Base-by-base conservation (phyloP, 2,797 vertebrate genomes). In the Bovichtus diacanthus region DNA sequence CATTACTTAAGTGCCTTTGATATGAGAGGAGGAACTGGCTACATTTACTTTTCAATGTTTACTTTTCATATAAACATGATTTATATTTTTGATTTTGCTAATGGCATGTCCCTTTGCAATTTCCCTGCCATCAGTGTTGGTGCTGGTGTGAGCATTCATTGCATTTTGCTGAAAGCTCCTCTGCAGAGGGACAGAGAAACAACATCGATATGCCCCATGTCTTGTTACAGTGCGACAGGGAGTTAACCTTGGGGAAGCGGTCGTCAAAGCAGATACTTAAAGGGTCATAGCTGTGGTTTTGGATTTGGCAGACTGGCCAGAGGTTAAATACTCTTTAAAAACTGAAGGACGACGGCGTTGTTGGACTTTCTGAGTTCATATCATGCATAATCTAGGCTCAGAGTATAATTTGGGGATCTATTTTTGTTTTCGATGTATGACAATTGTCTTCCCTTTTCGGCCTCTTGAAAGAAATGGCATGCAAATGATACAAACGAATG, bases 291-390 rank as follows among this genome's bases (percentile, higher is more conserved):
- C 38, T 61, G 34, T 47, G 23, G 18, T 23, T 66, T 56, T 29
- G 62, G 31, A 43, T 74, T 68, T n/a, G 15, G 31, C 25, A 58
- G 25, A 29, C 5, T 27, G 2, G 41, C 23, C 34, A 46, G 43
- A 61, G 54, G 19, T 64, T 43, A 58, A 43, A 77, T 63, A 18
- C 76, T 72, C n/a, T n/a, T n/a, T n/a, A n/a, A n/a, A 62, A 41
- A 49, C 34, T 27, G 4, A 16, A 59, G 4, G n/a, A n/a, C n/a
- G 5, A 53, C 2, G 34, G 6, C 13, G 39, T 13, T 34, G 21
- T 16, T 61, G 4, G 49, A 36, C 3, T 31, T 4, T 36, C 6
- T 39, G 5, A 60, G 7, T 47, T 21, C 1, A 53, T 65, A 36
- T 46, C 19, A 39, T 21, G 0, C 53, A 11, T 19, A 27, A 43